A percentile compares a stretch with the other conserved stretches of the same genome.
phyloP scores from a whole-genome alignment of 1,140 invertebrate genomes.

The Araneus ventricosus region DNA sequence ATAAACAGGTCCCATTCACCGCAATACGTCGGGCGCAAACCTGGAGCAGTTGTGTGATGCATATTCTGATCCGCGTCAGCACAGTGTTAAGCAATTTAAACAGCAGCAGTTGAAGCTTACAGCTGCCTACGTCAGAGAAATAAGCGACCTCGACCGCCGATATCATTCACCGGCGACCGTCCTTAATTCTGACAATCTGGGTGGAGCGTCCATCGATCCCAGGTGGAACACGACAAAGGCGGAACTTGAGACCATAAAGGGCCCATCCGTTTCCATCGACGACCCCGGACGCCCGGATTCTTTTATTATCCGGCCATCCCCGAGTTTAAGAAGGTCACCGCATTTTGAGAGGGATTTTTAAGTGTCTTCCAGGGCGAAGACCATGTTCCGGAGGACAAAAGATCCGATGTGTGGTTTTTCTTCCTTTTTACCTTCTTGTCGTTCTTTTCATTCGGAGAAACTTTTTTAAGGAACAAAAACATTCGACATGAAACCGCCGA shows the following conservation, averaged over 20 bases:
- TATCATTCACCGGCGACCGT: constrained; percentile 60
- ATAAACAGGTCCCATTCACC: not conserved
- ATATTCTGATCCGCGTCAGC: not conserved
- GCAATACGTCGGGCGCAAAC: not conserved
- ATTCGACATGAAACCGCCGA: constrained; percentile 4
- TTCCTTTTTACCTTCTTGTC: constrained; percentile 21
- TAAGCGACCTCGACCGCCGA: constrained; percentile 66
- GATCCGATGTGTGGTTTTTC: not conserved
- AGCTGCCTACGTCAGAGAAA: constrained; percentile 51
- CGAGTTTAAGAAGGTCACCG: constrained; percentile 52
- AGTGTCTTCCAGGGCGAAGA: constrained; percentile 16
- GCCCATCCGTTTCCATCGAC: constrained; percentile 58
- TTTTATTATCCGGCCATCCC: constrained; percentile 47
- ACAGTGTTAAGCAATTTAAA: constrained; percentile 32
- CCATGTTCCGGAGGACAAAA: constrained; percentile 44
- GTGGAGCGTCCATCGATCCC: constrained; percentile 62
- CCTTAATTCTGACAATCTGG: constrained; percentile 69
- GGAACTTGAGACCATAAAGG: constrained; percentile 64
- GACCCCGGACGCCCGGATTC: constrained; percentile 31
- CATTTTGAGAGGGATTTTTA: constrained; percentile 56
- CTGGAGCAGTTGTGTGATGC: not conserved
- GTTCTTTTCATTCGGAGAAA: not conserved
- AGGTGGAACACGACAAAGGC: constrained; percentile 74
- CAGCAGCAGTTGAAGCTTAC: not conserved
- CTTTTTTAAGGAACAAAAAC: not conserved